phyloP scores from a whole-genome alignment of 2,113 vertebrate genomes.

The Fregata magnificens region DNA sequence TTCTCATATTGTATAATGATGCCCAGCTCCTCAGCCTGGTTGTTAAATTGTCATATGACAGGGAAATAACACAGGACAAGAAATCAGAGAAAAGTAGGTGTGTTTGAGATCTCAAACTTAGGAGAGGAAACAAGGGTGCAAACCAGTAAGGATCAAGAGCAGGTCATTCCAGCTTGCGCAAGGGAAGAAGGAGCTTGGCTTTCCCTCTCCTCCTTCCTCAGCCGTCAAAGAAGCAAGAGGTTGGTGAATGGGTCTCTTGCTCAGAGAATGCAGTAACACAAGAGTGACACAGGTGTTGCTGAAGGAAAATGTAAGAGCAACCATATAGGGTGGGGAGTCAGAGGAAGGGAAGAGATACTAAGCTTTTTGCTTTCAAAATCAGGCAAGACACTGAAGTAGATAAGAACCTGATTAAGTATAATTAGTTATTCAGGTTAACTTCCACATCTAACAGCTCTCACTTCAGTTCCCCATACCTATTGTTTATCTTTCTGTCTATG shows the following conservation, averaged over 20 bases:
- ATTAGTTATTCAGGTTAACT: background rate
- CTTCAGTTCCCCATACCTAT: background rate
- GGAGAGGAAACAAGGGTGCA: background rate
- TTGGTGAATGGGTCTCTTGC: background rate
- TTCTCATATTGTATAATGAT: background rate
- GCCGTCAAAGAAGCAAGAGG: background rate
- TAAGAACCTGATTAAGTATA: background rate
- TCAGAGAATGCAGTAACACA: background rate
- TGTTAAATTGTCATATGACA: background rate
- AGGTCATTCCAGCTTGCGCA: background rate
- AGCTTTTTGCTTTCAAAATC: background rate
- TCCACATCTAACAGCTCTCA: background rate
- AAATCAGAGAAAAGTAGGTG: background rate
- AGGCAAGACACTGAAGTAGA: background rate
- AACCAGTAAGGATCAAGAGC: background rate
- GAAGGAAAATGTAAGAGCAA: background rate
- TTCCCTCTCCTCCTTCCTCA: background rate
- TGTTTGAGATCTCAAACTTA: background rate
- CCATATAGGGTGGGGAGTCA: background rate
- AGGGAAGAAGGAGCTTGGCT: background rate
- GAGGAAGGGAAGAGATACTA: background rate
- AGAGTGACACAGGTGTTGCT: background rate
- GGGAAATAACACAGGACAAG: background rate
- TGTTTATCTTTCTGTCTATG: background rate
- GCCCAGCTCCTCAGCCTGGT: background rate